phyloP scores from a whole-genome alignment of 2,888 invertebrate species.

The Andrena flavipes region DNA sequence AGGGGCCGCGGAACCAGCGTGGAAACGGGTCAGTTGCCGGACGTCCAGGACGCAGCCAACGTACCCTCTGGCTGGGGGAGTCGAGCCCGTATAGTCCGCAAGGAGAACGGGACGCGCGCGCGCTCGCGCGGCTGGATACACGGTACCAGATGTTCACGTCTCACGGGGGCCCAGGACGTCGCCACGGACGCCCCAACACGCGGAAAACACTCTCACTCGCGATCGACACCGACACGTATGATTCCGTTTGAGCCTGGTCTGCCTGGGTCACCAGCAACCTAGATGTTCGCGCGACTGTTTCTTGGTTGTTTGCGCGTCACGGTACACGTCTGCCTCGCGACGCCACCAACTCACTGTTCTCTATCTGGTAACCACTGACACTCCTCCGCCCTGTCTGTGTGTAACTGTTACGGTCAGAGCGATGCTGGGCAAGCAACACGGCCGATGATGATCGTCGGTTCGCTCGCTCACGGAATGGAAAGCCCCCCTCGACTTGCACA shows the following conservation, averaged over 20 bases:
- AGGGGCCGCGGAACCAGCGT: neutral
- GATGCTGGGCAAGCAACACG: neutral
- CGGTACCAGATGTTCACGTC: constrained; percentile 61
- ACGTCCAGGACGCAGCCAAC: constrained; percentile 23
- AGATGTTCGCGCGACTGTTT: too few species aligned
- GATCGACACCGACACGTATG: constrained; percentile 57
- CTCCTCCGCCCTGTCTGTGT: neutral
- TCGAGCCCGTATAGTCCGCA: constrained; percentile 20
- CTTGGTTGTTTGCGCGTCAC: neutral
- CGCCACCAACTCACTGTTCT: neutral
- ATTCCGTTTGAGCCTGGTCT: constrained; percentile 30
- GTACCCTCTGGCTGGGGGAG: neutral
- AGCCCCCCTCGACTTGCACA: neutral
- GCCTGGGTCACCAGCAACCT: constrained; percentile 12
- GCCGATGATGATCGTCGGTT: neutral
- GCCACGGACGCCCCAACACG: constrained; percentile 42
- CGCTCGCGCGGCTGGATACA: constrained; percentile 44
- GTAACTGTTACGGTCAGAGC: neutral
- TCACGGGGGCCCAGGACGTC: constrained; percentile 33
- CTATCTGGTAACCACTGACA: constrained; percentile 10
- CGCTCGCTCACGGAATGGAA: neutral
- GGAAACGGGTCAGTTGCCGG: neutral
- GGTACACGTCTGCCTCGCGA: neutral
- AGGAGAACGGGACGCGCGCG: constrained; percentile 45
- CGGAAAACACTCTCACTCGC: constrained; percentile 65